phyloP scores from a whole-genome alignment of 1,140 invertebrate genomes.

The Sarcophaga peregrina region DNA sequence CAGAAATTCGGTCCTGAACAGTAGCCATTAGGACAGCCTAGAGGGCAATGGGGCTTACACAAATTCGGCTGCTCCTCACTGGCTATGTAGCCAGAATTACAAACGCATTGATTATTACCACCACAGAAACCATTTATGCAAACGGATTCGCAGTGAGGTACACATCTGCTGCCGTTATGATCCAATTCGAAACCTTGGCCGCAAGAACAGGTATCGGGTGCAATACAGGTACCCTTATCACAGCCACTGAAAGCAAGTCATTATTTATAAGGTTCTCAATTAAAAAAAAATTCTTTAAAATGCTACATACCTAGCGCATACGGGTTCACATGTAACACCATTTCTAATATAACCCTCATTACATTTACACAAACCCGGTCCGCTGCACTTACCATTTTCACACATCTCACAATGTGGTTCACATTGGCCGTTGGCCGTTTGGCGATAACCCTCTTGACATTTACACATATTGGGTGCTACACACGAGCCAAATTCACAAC shows the following conservation, averaged over 20 bases:
- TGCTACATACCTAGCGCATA: constrained; percentile 65
- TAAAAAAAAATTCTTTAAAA: not conserved
- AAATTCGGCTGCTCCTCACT: constrained; percentile 66
- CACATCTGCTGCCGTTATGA: constrained; percentile 64
- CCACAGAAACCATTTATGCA: constrained; percentile 70
- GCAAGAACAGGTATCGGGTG: constrained; percentile 69
- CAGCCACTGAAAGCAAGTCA: constrained; percentile 64
- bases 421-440: constrained; percentile 62
- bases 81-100: constrained; percentile 67
- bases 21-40: constrained; percentile 73
- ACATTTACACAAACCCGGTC: constrained; percentile 70
- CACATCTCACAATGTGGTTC: constrained; percentile 67
- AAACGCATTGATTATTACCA: constrained; percentile 68
- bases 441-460: constrained; percentile 67
- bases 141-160: constrained; percentile 66
- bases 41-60: constrained; percentile 71
- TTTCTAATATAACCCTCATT: constrained; percentile 65
- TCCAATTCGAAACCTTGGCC: constrained; percentile 58
- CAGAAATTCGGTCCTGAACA: constrained; percentile 72
- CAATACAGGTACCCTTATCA: constrained; percentile 69
- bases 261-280: not conserved
- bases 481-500: constrained; percentile 71
- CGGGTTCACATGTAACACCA: constrained; percentile 68
- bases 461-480: constrained; percentile 70
- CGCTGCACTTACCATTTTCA: constrained; percentile 68